These are phyloP conservation scores for Chrysodeixis includens DNA, from an alignment of 2,888 invertebrate genomes.

Conservation along the genomic window DNA sequence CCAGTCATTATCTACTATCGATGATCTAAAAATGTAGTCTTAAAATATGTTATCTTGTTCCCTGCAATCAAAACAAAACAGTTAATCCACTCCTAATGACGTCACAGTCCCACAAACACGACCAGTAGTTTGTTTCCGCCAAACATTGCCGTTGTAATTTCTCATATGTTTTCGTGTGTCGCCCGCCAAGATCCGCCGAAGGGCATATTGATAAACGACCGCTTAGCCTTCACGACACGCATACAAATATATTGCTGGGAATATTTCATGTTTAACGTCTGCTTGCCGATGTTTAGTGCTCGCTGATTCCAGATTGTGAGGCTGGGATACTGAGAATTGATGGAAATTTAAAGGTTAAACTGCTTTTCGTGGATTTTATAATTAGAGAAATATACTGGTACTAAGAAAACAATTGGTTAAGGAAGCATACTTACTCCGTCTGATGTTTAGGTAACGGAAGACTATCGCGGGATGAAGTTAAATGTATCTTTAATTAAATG, in stretches of 20 bases:
- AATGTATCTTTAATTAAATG: too few relatives aligned
- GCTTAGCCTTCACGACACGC: conserved; percentile 75
- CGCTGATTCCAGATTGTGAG: conserved; percentile 55
- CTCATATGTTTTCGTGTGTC: conserved; percentile 67
- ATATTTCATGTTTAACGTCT: conserved; percentile 81
- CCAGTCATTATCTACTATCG: too few relatives aligned
- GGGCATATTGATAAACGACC: conserved; percentile 84
- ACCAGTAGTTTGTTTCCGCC: conserved; percentile 41
- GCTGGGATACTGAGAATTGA: conserved; percentile 8
- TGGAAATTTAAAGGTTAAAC: too few relatives aligned
- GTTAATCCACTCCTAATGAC: conserved; percentile 4
- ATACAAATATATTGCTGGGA: conserved; percentile 78
- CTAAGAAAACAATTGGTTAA: too few relatives aligned
- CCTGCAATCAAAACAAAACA: too few relatives aligned
- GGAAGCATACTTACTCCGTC: too few relatives aligned
- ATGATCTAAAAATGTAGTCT: too few relatives aligned
- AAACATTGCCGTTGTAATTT: conserved; percentile 65
- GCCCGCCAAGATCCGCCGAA: conserved; percentile 71
- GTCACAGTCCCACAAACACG: conserved; percentile 15
- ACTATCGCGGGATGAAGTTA: too few relatives aligned
- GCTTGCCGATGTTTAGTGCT: conserved; percentile 50
- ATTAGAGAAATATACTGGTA: background rate
- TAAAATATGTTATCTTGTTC: too few relatives aligned
- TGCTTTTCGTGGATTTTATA: too few relatives aligned
- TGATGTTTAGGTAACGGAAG: too few relatives aligned